These are phyloP conservation scores for Chaetophractus vellerosus DNA, from an alignment of 2,797 vertebrate species.

Conservation along the genomic window DNA sequence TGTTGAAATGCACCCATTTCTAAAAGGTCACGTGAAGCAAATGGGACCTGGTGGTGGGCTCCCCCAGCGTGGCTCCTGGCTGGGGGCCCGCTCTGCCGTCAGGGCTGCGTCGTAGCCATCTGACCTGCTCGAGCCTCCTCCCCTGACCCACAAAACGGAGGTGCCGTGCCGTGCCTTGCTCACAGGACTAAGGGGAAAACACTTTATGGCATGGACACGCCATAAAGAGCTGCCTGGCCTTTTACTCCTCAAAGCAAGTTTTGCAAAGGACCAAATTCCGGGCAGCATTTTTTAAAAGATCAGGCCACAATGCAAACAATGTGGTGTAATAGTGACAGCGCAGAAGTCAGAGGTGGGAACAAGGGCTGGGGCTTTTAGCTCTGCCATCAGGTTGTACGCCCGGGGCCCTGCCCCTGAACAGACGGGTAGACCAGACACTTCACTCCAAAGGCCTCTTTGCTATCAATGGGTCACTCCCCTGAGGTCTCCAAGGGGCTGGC, in stretches of 20 bases:
- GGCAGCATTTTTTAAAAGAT: constrained; percentile 1
- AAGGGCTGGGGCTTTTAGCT: background rate
- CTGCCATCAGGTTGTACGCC: background rate
- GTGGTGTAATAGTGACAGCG: background rate
- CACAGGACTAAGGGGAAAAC: background rate
- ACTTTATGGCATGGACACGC: background rate
- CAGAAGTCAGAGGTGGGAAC: background rate
- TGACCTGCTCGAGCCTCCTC: background rate
- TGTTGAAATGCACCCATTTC: background rate
- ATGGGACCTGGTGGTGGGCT: background rate
- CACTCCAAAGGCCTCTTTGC: background rate
- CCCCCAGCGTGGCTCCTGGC: background rate
- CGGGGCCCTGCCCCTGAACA: background rate
- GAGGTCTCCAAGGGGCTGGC: too few species aligned
- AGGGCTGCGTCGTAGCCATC: background rate
- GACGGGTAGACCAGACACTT: background rate
- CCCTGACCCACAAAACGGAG: background rate
- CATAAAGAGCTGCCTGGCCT: background rate
- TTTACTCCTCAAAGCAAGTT: background rate
- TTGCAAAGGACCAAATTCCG: constrained; percentile 25
- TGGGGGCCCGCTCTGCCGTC: background rate
- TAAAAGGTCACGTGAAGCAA: background rate
- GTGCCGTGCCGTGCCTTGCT: accelerated
- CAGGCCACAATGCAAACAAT: background rate
- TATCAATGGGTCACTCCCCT: too few species aligned